Base-by-base conservation (phyloP, 2,888 invertebrate genomes). In the Epirrita christyi region DNA sequence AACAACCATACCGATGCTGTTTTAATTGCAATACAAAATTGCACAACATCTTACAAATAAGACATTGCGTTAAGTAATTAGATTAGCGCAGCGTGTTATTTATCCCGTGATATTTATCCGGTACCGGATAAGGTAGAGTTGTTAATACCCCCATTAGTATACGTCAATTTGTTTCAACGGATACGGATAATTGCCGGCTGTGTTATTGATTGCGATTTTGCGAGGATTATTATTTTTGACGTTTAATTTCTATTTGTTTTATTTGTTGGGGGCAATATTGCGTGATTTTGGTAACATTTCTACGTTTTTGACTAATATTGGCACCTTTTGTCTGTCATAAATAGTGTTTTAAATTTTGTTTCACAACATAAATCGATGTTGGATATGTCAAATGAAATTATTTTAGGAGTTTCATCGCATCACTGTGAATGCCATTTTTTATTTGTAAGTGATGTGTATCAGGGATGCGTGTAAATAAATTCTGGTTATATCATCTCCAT, bases 11-110 rank as follows among this genome's bases (percentile, higher is more conserved):
- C 75, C 80, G 76, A 75, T 78, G 72, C 78, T 68, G 70, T 68
- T 76, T 82, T 86, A 87, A 86, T 88, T 85, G 85, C 81, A 68
- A 78, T 82, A 87, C 85, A 83, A 85, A 56, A 59, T 48, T 50
- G 49, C 46, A 37, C 43, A 41, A 56, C 43, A 45, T 47, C 42
- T 57, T 80, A 85, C 86, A 85, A 89, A 86, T 87, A 88, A 89
- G 89, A 88, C 88, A 83, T 89, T 86, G 87, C 77, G 86, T 79
- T 88, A 89, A 87, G 83, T 89, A 88, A 89, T 88, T 88, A 88
- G 88, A 88, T 89, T 88, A 88, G 76, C 85, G 47, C 85, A 84
- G 83, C 81, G 78, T 78, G 85, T 79, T 83, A 81, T 80, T 80
- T 80, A 75, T 77, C 66, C 70, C 48, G 54, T 21, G 40, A 27